Percentiles rank a stretch among this genome's conserved stretches.
Evolutionary conservation across 2,888 invertebrate genomes (phyloP).

Genomic region (Brachycybe producta): DNA sequence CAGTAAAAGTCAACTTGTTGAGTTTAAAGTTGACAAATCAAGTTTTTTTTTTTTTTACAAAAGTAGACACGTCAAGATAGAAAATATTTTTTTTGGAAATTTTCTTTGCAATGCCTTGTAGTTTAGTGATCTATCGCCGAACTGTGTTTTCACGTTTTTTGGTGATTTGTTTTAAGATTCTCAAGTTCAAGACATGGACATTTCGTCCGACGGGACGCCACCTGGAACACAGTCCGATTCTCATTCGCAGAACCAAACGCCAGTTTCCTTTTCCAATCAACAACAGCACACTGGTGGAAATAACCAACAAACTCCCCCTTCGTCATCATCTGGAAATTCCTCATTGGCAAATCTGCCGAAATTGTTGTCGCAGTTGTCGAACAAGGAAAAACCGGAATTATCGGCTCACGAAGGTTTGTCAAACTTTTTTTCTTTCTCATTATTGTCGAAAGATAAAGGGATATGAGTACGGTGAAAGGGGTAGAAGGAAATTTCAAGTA

Average conservation of each 20-base stretch:
- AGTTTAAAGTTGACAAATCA: not conserved
- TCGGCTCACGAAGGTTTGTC: slow-evolving; percentile 38
- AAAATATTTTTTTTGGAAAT: not conserved
- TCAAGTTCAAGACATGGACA: slow-evolving; percentile 76
- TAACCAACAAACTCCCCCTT: slow-evolving; percentile 24
- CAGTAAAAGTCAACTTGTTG: not conserved
- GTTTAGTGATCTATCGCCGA: not conserved
- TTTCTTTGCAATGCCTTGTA: not conserved
- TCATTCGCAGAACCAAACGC: slow-evolving; percentile 23
- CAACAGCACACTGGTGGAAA: slow-evolving; percentile 17
- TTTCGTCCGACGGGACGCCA: slow-evolving; percentile 81
- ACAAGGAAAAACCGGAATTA: slow-evolving; percentile 45
- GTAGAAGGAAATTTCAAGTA: not conserved
- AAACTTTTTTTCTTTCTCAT: not conserved
- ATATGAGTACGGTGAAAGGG: not conserved
- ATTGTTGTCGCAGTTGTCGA: slow-evolving; percentile 28
- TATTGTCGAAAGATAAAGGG: not conserved
- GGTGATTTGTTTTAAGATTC: slow-evolving; percentile 31
- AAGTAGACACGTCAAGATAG: not conserved
- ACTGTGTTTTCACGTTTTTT: not conserved
- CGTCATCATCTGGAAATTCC: slow-evolving; percentile 30
- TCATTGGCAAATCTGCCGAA: slow-evolving; percentile 40
- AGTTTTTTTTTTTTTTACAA: not conserved
- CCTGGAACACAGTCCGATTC: slow-evolving; percentile 47
- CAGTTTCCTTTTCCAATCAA: slow-evolving; percentile 19